Conservation (phyloP, 2,797 vertebrate genomes). For the Pipistrellus nathusii region DNA sequence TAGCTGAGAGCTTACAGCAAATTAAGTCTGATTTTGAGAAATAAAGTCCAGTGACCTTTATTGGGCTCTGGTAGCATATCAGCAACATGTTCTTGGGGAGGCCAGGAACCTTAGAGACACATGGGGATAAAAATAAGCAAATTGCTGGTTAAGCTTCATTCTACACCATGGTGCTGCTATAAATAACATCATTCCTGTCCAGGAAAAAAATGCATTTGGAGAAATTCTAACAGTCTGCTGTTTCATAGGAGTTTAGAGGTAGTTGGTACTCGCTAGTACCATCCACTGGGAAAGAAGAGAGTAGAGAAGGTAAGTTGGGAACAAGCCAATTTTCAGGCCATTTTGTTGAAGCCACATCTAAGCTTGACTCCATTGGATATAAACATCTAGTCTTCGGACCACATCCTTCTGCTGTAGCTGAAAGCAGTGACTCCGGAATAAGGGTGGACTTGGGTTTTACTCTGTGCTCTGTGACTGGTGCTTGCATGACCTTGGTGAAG, state of each 20-base stretch:
- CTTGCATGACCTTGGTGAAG: not conserved
- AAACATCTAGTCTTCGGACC: not conserved
- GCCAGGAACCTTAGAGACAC: not conserved
- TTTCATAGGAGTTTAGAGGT: slow-evolving; percentile 7
- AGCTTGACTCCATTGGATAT: not conserved
- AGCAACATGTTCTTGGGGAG: slow-evolving; percentile 31
- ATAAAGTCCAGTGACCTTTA: slow-evolving; percentile 52
- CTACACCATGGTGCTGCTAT: not conserved
- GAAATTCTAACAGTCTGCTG: not conserved
- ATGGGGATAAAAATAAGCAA: slow-evolving; percentile 48
- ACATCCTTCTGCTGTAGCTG: rapidly evolving
- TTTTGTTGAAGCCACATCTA: not conserved
- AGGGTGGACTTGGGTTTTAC: not conserved
- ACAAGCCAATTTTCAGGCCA: not conserved
- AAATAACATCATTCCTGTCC: not conserved
- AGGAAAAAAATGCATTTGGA: not conserved
- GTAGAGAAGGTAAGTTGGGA: not conserved
- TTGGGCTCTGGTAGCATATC: slow-evolving; percentile 22
- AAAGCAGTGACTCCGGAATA: not conserved
- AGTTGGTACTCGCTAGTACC: not conserved
- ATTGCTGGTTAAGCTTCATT: slow-evolving; percentile 33
- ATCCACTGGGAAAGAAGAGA: not conserved
- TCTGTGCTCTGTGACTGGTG: not conserved
- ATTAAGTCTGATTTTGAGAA: slow-evolving; percentile 58
- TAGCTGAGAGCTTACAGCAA: not conserved